Evolutionary conservation across 1,140 invertebrate genomes (phyloP).

Genomic region (Manduca sexta): DNA sequence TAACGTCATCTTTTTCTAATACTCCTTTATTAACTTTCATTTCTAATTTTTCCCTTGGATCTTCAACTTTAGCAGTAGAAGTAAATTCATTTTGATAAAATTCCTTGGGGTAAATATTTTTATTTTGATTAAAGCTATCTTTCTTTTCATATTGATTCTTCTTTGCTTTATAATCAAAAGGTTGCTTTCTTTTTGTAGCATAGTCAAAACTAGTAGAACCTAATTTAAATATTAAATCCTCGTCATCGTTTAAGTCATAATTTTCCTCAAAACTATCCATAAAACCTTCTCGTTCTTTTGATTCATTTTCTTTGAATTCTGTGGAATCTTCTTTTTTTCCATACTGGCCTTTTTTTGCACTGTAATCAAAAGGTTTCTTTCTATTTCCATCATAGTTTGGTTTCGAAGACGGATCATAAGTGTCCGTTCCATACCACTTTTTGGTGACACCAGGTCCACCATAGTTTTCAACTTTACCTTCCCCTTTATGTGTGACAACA

Average conservation of each 20-base stretch:
- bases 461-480: constrained; percentile 30
- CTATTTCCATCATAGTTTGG: constrained; percentile 25
- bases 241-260: no score
- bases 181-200: constrained; percentile 13
- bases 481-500: constrained; percentile 45
- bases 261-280: not conserved
- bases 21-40: no score
- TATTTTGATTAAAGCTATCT: not conserved
- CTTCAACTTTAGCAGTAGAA: not conserved
- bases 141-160: constrained; percentile 8
- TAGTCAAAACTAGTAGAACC: constrained; percentile 7
- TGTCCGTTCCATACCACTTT: constrained; percentile 13
- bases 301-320: not conserved
- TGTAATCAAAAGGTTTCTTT: constrained; percentile 38
- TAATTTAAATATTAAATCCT: not conserved
- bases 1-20: no score
- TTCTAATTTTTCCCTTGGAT: no score
- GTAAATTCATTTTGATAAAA: not conserved
- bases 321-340: not conserved
- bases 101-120: not conserved
- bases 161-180: constrained; percentile 26
- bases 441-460: constrained; percentile 22
- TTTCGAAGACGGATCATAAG: constrained; percentile 13
- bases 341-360: constrained; percentile 24
- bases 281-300: not conserved